Evolutionary conservation across 2,888 invertebrate species (phyloP).

Genomic region (Habroteleia sp.): DNA sequence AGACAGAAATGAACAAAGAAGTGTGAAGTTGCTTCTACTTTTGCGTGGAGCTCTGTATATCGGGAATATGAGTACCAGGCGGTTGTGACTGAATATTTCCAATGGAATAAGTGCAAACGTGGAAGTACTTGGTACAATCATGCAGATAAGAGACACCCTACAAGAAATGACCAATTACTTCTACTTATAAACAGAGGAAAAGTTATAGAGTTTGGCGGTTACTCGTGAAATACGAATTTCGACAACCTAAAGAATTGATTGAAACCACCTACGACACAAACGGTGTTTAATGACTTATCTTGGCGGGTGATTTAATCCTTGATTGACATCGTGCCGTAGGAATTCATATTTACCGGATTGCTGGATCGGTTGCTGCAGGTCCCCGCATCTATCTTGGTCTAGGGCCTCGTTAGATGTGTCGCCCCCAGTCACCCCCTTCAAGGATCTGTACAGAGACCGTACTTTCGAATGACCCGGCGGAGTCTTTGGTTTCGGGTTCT

Average conservation of each 20-base stretch:
- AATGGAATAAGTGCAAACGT: no score
- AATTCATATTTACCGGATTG: constrained; percentile 61
- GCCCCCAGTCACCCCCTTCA: constrained; percentile 71
- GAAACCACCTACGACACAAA: constrained; percentile 56
- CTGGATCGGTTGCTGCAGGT: constrained; percentile 72
- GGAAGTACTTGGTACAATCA: no score
- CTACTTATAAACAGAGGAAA: constrained; percentile 29
- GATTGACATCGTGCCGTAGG: not conserved
- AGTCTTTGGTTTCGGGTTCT: constrained; percentile 76
- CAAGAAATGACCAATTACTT: constrained; percentile 5
- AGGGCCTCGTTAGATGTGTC: constrained; percentile 72
- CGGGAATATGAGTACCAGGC: no score
- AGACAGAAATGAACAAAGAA: no score
- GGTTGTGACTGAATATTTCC: no score
- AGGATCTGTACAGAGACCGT: constrained; percentile 76
- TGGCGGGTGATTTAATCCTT: not conserved
- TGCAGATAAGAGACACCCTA: constrained; percentile 1
- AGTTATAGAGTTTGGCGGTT: constrained; percentile 9
- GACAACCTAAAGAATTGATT: constrained; percentile 46
- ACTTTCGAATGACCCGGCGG: constrained; percentile 77
- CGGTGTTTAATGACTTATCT: constrained; percentile 42
- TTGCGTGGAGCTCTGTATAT: no score
- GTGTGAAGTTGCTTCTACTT: no score
- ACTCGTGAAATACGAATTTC: constrained; percentile 42
- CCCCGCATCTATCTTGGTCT: constrained; percentile 76